Conservation (phyloP, 1,140 invertebrate species). For the Neodiprion lecontei region DNA sequence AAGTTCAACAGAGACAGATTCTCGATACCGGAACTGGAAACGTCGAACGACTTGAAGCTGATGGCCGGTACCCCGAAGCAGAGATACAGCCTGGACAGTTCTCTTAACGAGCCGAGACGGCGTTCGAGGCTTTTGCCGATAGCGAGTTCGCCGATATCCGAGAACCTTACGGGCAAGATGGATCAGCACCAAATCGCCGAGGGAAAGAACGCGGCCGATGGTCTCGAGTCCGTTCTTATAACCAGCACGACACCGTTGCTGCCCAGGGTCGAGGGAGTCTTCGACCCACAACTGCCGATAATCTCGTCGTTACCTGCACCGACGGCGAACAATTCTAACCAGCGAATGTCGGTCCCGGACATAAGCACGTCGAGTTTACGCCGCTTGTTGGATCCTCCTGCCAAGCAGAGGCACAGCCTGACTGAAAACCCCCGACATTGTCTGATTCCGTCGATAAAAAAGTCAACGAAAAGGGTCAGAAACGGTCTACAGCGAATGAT, state of each 20-base stretch:
- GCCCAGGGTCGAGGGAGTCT: conserved; percentile 40
- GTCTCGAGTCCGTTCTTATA: conserved; percentile 46
- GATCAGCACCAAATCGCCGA: conserved; percentile 27
- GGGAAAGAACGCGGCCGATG: conserved; percentile 31
- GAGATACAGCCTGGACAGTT: conserved; percentile 52
- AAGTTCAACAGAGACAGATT: conserved; percentile 54
- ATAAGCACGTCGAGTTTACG: conserved; percentile 54
- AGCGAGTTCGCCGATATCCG: conserved; percentile 53
- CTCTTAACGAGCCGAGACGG: conserved; percentile 41
- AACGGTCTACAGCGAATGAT: conserved; percentile 17
- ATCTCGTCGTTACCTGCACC: background rate
- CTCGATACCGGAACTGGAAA: conserved; percentile 55
- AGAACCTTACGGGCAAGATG: conserved; percentile 36
- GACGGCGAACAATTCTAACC: background rate
- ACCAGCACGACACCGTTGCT: conserved; percentile 50
- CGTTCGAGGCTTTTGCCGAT: conserved; percentile 49
- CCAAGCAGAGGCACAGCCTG: conserved; percentile 54
- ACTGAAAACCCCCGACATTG: conserved; percentile 42
- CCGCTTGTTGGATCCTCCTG: conserved; percentile 51
- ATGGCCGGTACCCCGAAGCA: conserved; percentile 55
- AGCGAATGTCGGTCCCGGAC: conserved; percentile 51
- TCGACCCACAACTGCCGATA: background rate
- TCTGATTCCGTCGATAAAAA: conserved; percentile 31
- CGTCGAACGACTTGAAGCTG: conserved; percentile 50
- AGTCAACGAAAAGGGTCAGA: conserved; percentile 26